Evolutionary conservation across 2,797 vertebrate species (phyloP), one percentile per base, ranked within the genome.

Genomic region (Nasua narica): DNA sequence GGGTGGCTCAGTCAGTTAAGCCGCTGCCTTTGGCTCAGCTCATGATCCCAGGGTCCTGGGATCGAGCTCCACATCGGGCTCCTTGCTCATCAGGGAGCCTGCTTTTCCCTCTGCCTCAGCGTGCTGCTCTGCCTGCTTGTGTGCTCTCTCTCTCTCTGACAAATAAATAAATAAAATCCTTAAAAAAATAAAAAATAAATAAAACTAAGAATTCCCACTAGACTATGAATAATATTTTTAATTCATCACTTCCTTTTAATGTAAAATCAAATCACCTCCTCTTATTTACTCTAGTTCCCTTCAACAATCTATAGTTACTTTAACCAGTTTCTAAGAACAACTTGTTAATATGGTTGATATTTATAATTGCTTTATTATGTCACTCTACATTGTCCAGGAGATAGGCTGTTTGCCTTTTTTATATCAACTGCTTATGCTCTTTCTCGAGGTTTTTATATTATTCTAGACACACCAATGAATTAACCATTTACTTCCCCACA

Each of bases 281-380:
- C 40, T 95, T 96, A 91, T 94, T 95, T 94, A 93, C 48, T 87
- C 48, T 48, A 46, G 60, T 87, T 96, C 70, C 60, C n/a, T 87
- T 94, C 90, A 96, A 69, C 69, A 92, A n/a, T 81, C 70, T 90
- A 2, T 87, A 93, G 74, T 93, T 96, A 76, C 86, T 91, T 93
- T 91, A 96, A 92, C 65, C 78, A 78, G 8, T 95, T 96, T 95
- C 92, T 95, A 93, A 96, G 91, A 95, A 74, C 58, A 46, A 48
- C 52, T 82, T 92, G 40, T 88, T 97, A 87, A 76, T 87, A 65
- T 54, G 88, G 52, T 87, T 86, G 58, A 74, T 94, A 83, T 93
- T 90, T 94, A 65, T 96, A 94, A 79, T 86, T 92, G 35, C 54
- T 83, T 79, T 92, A 83, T 95, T 95, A 16, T 85, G 70, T 92